Evolutionary conservation across 1,140 invertebrate species (phyloP).

Genomic region (Proctacanthus coquilletti): DNA sequence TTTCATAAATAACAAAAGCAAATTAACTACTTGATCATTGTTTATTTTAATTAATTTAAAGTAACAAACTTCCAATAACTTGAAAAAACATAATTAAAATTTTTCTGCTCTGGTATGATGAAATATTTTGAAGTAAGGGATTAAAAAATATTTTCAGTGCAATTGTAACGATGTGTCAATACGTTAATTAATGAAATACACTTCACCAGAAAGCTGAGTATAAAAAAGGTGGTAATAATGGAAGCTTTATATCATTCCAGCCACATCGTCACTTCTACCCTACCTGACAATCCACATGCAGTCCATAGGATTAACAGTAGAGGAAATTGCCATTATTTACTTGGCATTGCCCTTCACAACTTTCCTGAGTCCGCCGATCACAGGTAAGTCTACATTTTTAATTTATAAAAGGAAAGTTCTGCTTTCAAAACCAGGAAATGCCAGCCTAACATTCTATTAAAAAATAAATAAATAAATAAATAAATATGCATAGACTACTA

Average conservation of each 20-base stretch:
- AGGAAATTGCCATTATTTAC: slow-evolving; percentile 73
- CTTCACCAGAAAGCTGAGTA: neutral
- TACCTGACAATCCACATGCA: slow-evolving; percentile 80
- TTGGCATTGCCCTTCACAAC: slow-evolving; percentile 65
- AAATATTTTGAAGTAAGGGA: slow-evolving; percentile 5
- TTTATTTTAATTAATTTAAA: too few relatives aligned
- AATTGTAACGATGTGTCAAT: neutral
- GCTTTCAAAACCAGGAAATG: too few relatives aligned
- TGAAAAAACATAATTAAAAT: neutral
- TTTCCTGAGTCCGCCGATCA: slow-evolving; percentile 61
- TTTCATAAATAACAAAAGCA: too few relatives aligned
- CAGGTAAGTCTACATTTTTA: slow-evolving; percentile 36
- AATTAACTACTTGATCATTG: too few relatives aligned
- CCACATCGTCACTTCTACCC: slow-evolving; percentile 60
- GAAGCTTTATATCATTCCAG: slow-evolving; percentile 33
- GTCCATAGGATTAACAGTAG: slow-evolving; percentile 64
- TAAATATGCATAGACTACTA: too few relatives aligned
- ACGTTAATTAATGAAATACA: slow-evolving; percentile 6
- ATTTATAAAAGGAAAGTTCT: neutral
- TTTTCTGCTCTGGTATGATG: neutral
- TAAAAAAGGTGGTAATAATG: neutral
- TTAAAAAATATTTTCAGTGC: slow-evolving; percentile 4
- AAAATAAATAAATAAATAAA: too few relatives aligned
- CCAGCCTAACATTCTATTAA: too few relatives aligned
- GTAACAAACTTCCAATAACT: too few relatives aligned